Percentiles rank a stretch among this genome's conserved stretches.
Evolutionary conservation across 2,113 vertebrate genomes (phyloP).

Genomic region (Mus pahari): DNA sequence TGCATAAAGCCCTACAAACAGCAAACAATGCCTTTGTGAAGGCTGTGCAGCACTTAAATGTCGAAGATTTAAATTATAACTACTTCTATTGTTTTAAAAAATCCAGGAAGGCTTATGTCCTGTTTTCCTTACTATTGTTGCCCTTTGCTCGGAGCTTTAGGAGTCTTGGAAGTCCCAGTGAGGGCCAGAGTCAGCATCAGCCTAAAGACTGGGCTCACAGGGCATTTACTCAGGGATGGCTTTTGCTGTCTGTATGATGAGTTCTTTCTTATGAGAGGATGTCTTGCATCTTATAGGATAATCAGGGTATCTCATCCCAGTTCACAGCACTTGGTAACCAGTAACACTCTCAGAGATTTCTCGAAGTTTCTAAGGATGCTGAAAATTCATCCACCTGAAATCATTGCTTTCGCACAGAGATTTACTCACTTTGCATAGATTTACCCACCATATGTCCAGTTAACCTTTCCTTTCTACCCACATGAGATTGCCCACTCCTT

Average conservation of each 20-base stretch:
- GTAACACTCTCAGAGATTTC: neutral
- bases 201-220: neutral
- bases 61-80: constrained; percentile 19
- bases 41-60: neutral
- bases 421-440: neutral
- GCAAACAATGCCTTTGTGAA: neutral
- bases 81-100: constrained; percentile 10
- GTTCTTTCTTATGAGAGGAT: neutral
- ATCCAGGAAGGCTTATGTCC: constrained; percentile 10
- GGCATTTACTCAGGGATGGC: neutral
- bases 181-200: neutral
- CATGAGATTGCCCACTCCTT: fast-evolving
- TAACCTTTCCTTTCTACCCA: neutral
- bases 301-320: neutral
- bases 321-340: neutral
- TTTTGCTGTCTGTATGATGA: neutral
- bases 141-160: constrained; percentile 29
- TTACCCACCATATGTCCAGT: neutral
- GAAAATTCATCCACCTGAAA: neutral
- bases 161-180: constrained; percentile 13
- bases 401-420: neutral
- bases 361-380: neutral
- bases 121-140: constrained; percentile 37
- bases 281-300: neutral
- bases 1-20: neutral